phyloP scores from a whole-genome alignment of 2,113 vertebrate genomes.

The Grus americana region DNA sequence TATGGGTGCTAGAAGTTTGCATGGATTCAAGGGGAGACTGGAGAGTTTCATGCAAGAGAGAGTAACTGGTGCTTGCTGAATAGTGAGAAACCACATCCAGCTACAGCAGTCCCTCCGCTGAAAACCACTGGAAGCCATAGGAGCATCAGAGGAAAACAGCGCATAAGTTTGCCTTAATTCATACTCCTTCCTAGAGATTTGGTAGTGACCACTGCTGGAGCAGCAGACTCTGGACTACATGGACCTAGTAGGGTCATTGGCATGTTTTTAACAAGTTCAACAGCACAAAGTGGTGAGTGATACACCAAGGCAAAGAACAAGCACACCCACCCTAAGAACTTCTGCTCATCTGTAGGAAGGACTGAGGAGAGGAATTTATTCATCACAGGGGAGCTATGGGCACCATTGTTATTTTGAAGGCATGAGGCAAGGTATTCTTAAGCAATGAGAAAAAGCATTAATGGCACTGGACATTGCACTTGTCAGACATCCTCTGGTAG shows the following conservation, averaged over 20 bases:
- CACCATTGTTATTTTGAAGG: not conserved
- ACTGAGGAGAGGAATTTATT: not conserved
- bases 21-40: not conserved
- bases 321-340: not conserved
- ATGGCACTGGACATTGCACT: not conserved
- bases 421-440: not conserved
- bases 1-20: not conserved
- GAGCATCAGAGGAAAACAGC: not conserved
- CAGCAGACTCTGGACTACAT: not conserved
- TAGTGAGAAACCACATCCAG: not conserved
- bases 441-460: not conserved
- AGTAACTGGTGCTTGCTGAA: not conserved
- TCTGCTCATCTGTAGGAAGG: not conserved
- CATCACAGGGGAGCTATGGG: not conserved
- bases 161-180: not conserved
- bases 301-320: not conserved
- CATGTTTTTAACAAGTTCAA: not conserved
- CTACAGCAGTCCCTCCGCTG: not conserved
- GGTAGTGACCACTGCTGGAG: not conserved
- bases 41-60: not conserved
- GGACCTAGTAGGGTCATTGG: not conserved
- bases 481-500: not conserved
- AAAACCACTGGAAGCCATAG: not conserved
- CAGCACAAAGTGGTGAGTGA: not conserved
- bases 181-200: not conserved